Evolutionary conservation across 2,888 invertebrate species (phyloP).

Genomic region (Podabrus alpinus): DNA sequence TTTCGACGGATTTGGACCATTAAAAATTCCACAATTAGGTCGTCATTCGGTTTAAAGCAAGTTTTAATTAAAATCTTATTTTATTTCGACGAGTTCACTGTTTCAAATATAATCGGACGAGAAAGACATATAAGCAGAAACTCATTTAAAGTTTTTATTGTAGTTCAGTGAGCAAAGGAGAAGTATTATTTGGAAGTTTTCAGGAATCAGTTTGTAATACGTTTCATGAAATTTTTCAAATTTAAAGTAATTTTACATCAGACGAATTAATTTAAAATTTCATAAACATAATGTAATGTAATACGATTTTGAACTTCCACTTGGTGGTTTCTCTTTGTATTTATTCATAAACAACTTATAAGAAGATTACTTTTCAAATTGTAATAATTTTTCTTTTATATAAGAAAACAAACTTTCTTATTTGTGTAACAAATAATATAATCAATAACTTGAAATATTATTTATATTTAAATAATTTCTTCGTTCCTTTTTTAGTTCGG

Average conservation of each 20-base stretch:
- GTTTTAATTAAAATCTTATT: slow-evolving; percentile 6
- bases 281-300: background rate
- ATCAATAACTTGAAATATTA: background rate
- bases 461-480: no score
- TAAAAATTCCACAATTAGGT: background rate
- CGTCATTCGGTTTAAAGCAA: slow-evolving; percentile 4
- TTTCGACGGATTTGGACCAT: background rate
- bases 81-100: slow-evolving; percentile 5
- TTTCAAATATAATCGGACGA: background rate
- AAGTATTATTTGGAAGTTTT: background rate
- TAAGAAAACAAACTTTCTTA: background rate
- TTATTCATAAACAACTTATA: background rate
- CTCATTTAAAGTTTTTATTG: slow-evolving; percentile 8
- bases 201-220: background rate
- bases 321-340: background rate
- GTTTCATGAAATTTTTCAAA: no score
- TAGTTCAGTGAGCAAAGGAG: background rate
- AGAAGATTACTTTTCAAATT: background rate
- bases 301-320: background rate
- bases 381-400: background rate
- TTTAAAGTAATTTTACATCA: background rate
- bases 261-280: background rate
- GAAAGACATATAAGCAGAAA: background rate
- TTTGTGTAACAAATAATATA: background rate
- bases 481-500: no score